A percentile compares a stretch with the other conserved stretches of the same genome.
phyloP scores from a whole-genome alignment of 1,140 invertebrate species.

The Cataglyphis hispanica region DNA sequence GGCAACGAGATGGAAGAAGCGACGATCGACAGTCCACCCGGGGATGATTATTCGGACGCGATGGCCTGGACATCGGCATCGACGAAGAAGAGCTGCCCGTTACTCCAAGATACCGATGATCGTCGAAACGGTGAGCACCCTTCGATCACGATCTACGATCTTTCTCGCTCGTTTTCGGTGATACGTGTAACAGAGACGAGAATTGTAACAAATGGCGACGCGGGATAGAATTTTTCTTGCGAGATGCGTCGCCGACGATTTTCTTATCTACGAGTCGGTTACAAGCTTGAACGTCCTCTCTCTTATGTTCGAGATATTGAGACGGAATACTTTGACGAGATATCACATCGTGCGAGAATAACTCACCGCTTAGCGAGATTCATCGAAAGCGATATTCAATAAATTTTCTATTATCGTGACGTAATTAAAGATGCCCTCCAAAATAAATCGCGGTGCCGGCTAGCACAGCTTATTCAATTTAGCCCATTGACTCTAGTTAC shows the following conservation, averaged over 20 bases:
- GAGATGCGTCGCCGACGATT: neutral
- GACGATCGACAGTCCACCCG: neutral
- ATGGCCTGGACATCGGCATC: neutral
- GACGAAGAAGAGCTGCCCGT: too few species aligned
- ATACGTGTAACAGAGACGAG: neutral
- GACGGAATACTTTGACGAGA: neutral
- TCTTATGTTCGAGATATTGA: neutral
- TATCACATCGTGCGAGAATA: neutral
- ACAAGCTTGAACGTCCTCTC: too few species aligned
- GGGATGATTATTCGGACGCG: neutral
- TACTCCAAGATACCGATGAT: neutral
- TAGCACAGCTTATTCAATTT: neutral
- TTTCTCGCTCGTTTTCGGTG: neutral
- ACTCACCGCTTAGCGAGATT: too few species aligned
- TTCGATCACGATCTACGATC: constrained; percentile 38
- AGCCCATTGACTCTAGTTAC: neutral
- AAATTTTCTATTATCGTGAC: neutral
- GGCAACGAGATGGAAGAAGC: neutral
- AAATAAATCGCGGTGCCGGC: neutral
- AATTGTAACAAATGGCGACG: constrained; percentile 22
- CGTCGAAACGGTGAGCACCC: neutral
- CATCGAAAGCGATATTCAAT: neutral
- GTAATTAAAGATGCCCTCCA: neutral
- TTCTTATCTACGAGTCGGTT: too few species aligned
- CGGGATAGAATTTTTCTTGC: neutral